phyloP scores from a whole-genome alignment of 2,888 invertebrate genomes.

The Beris chalybata region DNA sequence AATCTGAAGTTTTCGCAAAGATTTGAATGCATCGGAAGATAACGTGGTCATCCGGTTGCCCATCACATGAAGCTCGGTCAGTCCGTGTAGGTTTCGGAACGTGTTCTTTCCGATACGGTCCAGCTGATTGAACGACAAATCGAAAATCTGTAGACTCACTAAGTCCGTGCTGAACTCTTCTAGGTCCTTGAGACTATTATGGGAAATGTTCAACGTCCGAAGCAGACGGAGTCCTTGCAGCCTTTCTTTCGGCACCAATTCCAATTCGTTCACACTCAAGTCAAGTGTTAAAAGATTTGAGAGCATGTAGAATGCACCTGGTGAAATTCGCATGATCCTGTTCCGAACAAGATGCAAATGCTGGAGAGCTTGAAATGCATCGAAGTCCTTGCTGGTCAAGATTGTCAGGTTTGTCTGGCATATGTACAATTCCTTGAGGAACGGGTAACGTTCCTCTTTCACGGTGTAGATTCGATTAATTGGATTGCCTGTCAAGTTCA shows the following conservation, averaged over 20 bases:
- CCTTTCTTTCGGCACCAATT: conserved; percentile 80
- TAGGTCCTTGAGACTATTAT: conserved; percentile 77
- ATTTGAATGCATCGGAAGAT: conserved; percentile 76
- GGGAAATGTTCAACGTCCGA: conserved; percentile 77
- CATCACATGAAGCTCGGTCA: conserved; percentile 76
- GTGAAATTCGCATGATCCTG: conserved; percentile 76
- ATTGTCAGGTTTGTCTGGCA: conserved; percentile 79
- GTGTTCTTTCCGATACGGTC: conserved; percentile 73
- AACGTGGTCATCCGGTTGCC: conserved; percentile 81
- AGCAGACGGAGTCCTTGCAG: conserved; percentile 76
- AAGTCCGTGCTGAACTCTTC: conserved; percentile 81
- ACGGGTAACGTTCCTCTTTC: conserved; percentile 71
- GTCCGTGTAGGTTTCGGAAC: conserved; percentile 74
- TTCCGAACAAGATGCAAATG: conserved; percentile 75
- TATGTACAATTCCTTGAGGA: conserved; percentile 80
- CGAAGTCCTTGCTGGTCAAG: conserved; percentile 82
- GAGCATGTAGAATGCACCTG: conserved; percentile 79
- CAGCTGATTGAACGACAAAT: conserved; percentile 82
- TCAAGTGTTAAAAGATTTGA: conserved; percentile 77
- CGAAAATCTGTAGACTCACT: conserved; percentile 74
- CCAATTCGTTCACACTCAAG: conserved; percentile 79
- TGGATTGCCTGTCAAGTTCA: conserved; percentile 84
- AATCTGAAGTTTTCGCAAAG: conserved; percentile 71
- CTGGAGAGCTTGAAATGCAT: conserved; percentile 76
- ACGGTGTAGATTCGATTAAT: conserved; percentile 72